These are phyloP conservation scores for Abrostola tripartita DNA, from an alignment of 2,888 invertebrate genomes.

Conservation along the genomic window DNA sequence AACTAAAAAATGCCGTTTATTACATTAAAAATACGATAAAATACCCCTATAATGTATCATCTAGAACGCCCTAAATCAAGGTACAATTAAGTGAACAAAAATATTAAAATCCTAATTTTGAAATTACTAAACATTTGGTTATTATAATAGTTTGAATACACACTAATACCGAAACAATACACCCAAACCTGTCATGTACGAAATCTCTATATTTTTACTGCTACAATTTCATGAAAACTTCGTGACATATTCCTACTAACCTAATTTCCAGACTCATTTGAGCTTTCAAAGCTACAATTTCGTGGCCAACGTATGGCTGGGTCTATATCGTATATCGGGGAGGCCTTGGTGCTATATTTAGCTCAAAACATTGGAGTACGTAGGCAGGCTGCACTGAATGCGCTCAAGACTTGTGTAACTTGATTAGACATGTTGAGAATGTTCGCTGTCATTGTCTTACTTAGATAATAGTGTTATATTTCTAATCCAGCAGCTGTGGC, in stretches of 20 bases:
- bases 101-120: too few relatives aligned
- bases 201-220: slow-evolving; percentile 17
- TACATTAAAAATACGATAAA: too few relatives aligned
- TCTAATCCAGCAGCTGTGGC: background rate
- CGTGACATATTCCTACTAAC: slow-evolving; percentile 32
- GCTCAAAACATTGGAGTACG: slow-evolving; percentile 43
- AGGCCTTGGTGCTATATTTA: slow-evolving; percentile 53
- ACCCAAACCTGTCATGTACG: slow-evolving; percentile 12
- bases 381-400: slow-evolving; percentile 29
- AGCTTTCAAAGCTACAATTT: slow-evolving; percentile 46
- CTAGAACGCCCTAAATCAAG: too few relatives aligned
- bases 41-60: too few relatives aligned
- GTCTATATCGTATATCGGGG: slow-evolving; percentile 28
- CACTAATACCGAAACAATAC: background rate
- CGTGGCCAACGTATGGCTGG: slow-evolving; percentile 18
- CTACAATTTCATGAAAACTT: slow-evolving; percentile 17
- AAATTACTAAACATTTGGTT: too few relatives aligned
- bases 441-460: slow-evolving; percentile 4
- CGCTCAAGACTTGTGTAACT: slow-evolving; percentile 36
- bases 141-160: too few relatives aligned
- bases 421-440: slow-evolving; percentile 26
- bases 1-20: too few relatives aligned
- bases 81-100: too few relatives aligned
- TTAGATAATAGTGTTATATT: background rate
- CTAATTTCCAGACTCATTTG: slow-evolving; percentile 37